Evolutionary conservation across 2,797 vertebrate species (phyloP), one percentile per base, ranked within the genome.

Genomic region (Labeo calbasu): DNA sequence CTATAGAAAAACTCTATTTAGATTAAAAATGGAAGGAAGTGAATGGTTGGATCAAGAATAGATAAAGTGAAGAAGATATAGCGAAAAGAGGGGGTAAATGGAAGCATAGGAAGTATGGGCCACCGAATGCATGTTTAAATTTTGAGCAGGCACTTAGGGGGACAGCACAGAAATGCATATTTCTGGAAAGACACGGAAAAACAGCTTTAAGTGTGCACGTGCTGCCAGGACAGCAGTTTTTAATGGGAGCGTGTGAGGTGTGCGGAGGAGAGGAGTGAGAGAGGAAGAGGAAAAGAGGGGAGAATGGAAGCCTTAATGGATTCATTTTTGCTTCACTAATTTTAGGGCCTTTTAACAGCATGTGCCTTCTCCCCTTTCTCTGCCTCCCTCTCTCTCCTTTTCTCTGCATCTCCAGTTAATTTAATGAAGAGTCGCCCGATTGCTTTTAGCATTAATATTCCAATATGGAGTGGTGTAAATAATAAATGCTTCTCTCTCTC

Each of bases 381-480:
- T 59, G 61, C 66, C 83, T 85, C 23, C 17, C 53, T 36, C 12
- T 51, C 36, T 32, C 61, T 43, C 28, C 55, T 80, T 79, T 85
- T 87, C 85, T 89, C 91, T 93, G 90, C 91, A 93, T 93, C 92
- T 94, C 88, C 91, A 94, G 95, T 94, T 94, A 95, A 93, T 94
- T 95, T 95, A 96, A 95, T 95, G 94, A 94, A 94, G 92, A 92
- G 92, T 93, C 94, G 93, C 93, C 94, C 92, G 89, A 93, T 89
- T 95, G 96, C 96, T 97, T 96, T 97, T 96, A 96, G 93, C 96
- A 96, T 96, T 96, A 96, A 96, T 96, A 96, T 96, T 96, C 95
- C 95, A 96, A 93, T 95, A 96, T 89, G 87, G 94, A 81, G 92
- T 81, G 36, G 68, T 85, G 93, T 97, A 94, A 97, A 97, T 97